phyloP scores from a whole-genome alignment of 2,113 vertebrate genomes.

The Blennius ocellaris region DNA sequence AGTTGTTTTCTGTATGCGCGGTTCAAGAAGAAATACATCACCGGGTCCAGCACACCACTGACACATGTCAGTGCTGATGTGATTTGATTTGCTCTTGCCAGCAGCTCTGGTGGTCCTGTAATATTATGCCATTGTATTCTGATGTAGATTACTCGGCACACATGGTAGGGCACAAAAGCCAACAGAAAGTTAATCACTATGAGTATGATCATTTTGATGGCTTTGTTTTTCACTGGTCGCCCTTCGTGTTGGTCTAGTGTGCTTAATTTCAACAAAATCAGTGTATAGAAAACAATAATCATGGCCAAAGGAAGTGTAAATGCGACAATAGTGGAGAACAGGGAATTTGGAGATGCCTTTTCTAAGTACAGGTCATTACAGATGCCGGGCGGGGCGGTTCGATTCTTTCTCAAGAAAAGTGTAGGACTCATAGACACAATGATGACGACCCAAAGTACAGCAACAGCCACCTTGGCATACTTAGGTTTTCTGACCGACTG shows the following conservation, averaged over 20 bases:
- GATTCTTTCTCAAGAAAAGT: conserved; percentile 52
- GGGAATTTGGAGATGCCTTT: conserved; percentile 54
- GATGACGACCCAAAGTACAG: conserved; percentile 69
- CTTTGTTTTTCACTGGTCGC: conserved; percentile 64
- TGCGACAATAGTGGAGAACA: conserved; percentile 74
- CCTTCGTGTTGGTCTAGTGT: conserved; percentile 44
- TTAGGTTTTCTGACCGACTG: conserved; percentile 56
- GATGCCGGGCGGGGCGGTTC: conserved; percentile 25
- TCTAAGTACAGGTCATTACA: conserved; percentile 80
- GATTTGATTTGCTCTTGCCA: conserved; percentile 73
- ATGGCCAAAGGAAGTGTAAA: conserved; percentile 72
- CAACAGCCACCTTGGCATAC: conserved; percentile 66
- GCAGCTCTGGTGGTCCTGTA: neutral
- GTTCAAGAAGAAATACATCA: conserved; percentile 84
- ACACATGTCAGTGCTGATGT: conserved; percentile 82
- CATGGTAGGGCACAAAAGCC: conserved; percentile 82
- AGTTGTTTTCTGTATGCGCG: conserved; percentile 65
- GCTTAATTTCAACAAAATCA: conserved; percentile 76
- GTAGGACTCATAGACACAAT: conserved; percentile 69
- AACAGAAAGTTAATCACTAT: conserved; percentile 77
- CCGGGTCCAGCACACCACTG: conserved; percentile 78
- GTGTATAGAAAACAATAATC: conserved; percentile 70
- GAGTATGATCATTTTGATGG: conserved; percentile 74
- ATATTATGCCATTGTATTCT: neutral
- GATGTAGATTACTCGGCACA: conserved; percentile 78